A percentile compares a stretch with the other conserved stretches of the same genome.
Evolutionary conservation across 2,888 invertebrate genomes (phyloP).

Genomic region (Tethea ocularis): DNA sequence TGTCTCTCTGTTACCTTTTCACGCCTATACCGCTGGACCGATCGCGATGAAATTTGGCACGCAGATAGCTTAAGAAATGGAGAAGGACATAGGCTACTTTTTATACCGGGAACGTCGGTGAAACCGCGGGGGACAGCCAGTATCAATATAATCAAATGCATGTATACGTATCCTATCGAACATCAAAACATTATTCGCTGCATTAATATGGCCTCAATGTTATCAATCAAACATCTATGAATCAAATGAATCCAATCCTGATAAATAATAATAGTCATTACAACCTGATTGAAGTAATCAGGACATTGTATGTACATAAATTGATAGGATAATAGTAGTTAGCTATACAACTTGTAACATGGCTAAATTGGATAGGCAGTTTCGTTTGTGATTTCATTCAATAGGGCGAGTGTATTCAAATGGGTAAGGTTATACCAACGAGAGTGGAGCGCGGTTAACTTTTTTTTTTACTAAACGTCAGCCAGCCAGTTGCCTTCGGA

Average conservation of each 20-base stretch:
- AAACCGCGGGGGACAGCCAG: too few species aligned
- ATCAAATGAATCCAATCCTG: slow-evolving; percentile 1
- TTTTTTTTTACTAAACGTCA: not conserved
- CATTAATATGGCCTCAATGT: not conserved
- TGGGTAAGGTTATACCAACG: not conserved
- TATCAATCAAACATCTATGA: not conserved
- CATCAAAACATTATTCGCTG: not conserved
- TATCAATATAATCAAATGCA: too few species aligned
- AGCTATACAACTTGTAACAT: not conserved
- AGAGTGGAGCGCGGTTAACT: not conserved
- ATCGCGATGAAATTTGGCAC: too few species aligned
- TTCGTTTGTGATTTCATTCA: not conserved
- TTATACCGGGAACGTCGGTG: too few species aligned
- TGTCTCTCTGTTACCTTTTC: too few species aligned
- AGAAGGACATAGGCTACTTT: too few species aligned
- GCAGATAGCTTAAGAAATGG: too few species aligned
- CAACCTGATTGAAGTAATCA: not conserved
- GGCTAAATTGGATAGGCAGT: not conserved
- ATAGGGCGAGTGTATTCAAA: not conserved
- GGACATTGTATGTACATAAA: not conserved
- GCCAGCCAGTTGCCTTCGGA: not conserved
- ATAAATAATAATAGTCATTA: slow-evolving; percentile 14
- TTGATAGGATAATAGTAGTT: not conserved
- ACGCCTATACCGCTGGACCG: too few species aligned
- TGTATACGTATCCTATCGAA: too few species aligned